Evolutionary conservation across 2,888 invertebrate genomes (phyloP).

Genomic region (Melikaiella ostensackeni): DNA sequence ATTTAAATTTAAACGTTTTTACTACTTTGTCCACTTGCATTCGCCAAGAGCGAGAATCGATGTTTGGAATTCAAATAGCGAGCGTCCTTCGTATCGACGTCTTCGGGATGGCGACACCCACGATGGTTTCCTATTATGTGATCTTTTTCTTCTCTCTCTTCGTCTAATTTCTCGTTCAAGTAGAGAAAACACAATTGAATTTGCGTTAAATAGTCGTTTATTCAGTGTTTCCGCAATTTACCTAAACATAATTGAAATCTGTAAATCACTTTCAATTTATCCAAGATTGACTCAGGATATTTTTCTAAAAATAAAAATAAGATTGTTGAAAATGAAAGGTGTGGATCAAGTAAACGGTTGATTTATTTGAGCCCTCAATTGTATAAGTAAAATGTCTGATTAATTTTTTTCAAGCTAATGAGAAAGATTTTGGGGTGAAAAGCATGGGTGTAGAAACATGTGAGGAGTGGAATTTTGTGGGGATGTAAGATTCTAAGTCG

Average conservation of each 20-base stretch:
- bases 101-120: not conserved
- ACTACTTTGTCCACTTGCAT: not conserved
- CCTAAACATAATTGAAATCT: too few species aligned
- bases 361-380: too few species aligned
- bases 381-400: too few species aligned
- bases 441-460: slow-evolving; percentile 11
- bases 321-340: too few species aligned
- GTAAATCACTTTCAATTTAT: too few species aligned
- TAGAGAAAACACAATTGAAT: not conserved
- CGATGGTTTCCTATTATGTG: not conserved
- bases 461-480: slow-evolving; percentile 5
- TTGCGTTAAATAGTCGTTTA: not conserved
- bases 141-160: not conserved
- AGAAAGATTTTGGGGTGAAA: not conserved
- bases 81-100: not conserved
- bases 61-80: slow-evolving; percentile 4
- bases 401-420: not conserved
- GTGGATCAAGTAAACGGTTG: too few species aligned
- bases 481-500: slow-evolving; percentile 29
- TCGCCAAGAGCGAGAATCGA: not conserved
- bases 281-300: too few species aligned
- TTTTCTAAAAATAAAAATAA: too few species aligned
- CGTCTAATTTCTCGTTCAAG: not conserved
- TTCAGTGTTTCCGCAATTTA: too few species aligned
- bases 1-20: not conserved